These are phyloP conservation scores for Bubo bubo DNA, from an alignment of 2,113 vertebrate species.

Conservation along the genomic window DNA sequence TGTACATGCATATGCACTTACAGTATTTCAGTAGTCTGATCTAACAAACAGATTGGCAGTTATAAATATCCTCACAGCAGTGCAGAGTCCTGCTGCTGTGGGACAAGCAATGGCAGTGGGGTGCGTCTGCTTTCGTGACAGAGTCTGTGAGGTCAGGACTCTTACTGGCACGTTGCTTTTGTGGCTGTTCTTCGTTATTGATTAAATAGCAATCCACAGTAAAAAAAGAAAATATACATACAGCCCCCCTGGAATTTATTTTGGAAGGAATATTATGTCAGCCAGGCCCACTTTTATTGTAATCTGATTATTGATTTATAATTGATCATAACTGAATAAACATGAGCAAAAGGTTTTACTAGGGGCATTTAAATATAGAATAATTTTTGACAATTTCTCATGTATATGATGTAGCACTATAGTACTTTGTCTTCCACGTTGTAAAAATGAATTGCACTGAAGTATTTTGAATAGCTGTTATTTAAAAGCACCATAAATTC, in stretches of 20 bases:
- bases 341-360: constrained; percentile 24
- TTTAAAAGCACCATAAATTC: not conserved
- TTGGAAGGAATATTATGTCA: not conserved
- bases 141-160: not conserved
- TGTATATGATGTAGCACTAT: not conserved
- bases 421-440: not conserved
- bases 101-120: not conserved
- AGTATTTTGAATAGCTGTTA: not conserved
- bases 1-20: not conserved
- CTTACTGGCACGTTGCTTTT: not conserved
- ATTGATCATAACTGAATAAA: constrained; percentile 35
- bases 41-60: not conserved
- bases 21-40: not conserved
- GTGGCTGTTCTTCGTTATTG: not conserved
- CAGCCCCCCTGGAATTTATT: not conserved
- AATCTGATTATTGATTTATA: constrained; percentile 27
- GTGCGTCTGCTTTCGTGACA: not conserved
- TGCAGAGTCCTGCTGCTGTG: not conserved
- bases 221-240: not conserved
- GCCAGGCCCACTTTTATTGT: not conserved
- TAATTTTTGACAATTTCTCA: not conserved
- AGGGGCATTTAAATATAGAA: not conserved
- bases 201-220: not conserved
- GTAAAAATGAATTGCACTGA: not conserved
- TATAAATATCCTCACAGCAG: not conserved